These are phyloP conservation scores for Pempheris klunzingeri DNA, from an alignment of 2,797 vertebrate genomes.

Conservation along the genomic window DNA sequence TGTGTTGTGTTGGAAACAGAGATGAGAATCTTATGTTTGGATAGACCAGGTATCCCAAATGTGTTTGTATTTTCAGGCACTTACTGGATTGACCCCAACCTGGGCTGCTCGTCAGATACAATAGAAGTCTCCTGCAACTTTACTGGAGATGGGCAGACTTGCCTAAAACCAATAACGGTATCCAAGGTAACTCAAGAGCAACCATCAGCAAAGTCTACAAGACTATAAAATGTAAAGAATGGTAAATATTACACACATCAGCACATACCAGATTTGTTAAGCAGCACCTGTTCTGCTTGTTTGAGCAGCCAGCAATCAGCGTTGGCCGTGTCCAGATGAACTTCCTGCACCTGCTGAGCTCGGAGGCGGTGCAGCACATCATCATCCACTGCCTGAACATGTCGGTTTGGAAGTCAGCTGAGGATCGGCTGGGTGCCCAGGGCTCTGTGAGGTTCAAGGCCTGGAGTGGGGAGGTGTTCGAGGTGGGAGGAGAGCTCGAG, in stretches of 20 bases:
- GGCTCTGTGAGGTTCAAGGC: slow-evolving; percentile 89
- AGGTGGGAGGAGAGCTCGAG: slow-evolving; percentile 88
- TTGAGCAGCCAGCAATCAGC: slow-evolving; percentile 89
- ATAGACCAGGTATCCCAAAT: not conserved
- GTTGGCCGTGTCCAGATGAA: slow-evolving; percentile 94
- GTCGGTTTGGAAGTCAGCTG: slow-evolving; percentile 88
- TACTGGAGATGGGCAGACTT: slow-evolving; percentile 93
- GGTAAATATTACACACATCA: not conserved
- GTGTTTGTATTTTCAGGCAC: slow-evolving; percentile 84
- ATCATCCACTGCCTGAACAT: slow-evolving; percentile 95
- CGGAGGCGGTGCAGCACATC: slow-evolving; percentile 93
- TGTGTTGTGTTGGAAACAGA: not conserved
- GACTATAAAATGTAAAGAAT: not conserved
- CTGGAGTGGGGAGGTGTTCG: slow-evolving; percentile 92
- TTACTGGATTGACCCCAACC: slow-evolving; percentile 98
- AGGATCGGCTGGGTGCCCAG: slow-evolving; percentile 70
- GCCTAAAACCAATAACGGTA: slow-evolving; percentile 92
- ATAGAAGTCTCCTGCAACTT: slow-evolving; percentile 97
- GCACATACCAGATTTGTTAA: slow-evolving; percentile 16
- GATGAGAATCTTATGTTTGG: not conserved
- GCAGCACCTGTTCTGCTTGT: slow-evolving; percentile 21
- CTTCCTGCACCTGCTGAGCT: slow-evolving; percentile 95
- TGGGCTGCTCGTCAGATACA: slow-evolving; percentile 95
- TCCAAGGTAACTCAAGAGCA: slow-evolving; percentile 89
- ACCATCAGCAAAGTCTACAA: not conserved